Evolutionary conservation across 1,140 invertebrate species (phyloP), one percentile per base, ranked within the genome.

Genomic region (Orussus abietinus): DNA sequence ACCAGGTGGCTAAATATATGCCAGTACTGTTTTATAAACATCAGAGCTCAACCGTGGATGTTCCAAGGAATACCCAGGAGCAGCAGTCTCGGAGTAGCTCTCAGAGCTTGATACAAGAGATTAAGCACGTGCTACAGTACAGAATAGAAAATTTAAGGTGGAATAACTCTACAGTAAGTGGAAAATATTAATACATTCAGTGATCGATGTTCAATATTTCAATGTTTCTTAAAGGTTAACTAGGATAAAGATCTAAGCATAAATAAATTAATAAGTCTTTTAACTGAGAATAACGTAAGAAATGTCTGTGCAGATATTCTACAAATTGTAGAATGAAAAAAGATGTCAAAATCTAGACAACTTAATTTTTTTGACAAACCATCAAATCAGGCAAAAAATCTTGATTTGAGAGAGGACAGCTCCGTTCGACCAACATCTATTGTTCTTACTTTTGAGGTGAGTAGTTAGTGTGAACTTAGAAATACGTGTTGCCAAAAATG

Each of bases 1-100:
- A 40, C 18, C 26, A 38, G 11, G 22, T 34, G 47, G 55, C 66
- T 69, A 71, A 67, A 68, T 64, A 67, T 71, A 71, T 53, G 47
- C 47, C 46, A 41, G 51, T 41, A 56, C 33, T 62, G 55, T 64
- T 62, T 65, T 56, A 66, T 69, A 62, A 66, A 61, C 56, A 60
- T 45, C 34, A 49, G 46, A 45, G 34, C 49, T 53, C 48, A 62
- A 48, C 40, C 48, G 59, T 50, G 50, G 40, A 53, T 44, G 47
- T 41, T 57, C 38, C 38, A 14, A 42, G 53, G 32, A 41, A 47
- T 46, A 55, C 47, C 37, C 22, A 44, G 44, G 43, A 19, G 33
- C n/a, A n/a, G n/a, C n/a, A n/a, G n/a, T n/a, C n/a, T n/a, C n/a
- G n/a, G n/a, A n/a, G n/a, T n/a, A n/a, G n/a, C n/a, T n/a, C n/a